Base-by-base conservation (phyloP, 2,797 vertebrate genomes). In the Spinibarbus caldwelli region DNA sequence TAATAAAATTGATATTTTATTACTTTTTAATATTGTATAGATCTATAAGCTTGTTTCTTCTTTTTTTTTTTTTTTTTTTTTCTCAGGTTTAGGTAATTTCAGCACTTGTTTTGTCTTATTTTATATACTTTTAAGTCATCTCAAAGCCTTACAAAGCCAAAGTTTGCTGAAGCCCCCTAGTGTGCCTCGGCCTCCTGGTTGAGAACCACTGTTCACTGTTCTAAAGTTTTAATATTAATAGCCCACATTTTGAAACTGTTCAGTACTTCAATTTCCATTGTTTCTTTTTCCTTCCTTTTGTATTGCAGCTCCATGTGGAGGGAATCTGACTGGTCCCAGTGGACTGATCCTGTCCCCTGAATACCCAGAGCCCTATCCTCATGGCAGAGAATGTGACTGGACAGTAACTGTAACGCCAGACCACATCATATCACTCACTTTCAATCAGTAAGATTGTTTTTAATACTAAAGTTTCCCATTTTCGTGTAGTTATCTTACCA, bases 301-400 rank as follows among this genome's bases (percentile, higher is more conserved):
- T 15, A 49, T 71, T 75, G 57, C 91, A 99, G 98, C 98, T 91
- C 98, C 98, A 0, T 99, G 98, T 0, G 98, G 98, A 0, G 97
- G 98, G 5, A 95, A 97, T 92, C 89, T 99, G 90, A 97, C 96
- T 0, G 97, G 98, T 17, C 97, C 98, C 0, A 96, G 96, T 0
- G 98, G 98, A 43, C 94, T 99, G 87, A 99, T 99, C 90, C 91
- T 99, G 87, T 99, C 98, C 31, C 98, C 98, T 0, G 97, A 97
- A 92, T 99, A 98, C 83, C 98, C 98, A 0, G 97, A 99, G 87
- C 98, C 97, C 0, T 99, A 99, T 83, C 98, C 98, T 0, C 97
- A 98, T 0, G 97, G 97, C 62, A 95, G 97, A 89, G 98, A 99
- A 90, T 99, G 98, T 38, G 98, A 99, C 94, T 99, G 98, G 98